Evolutionary conservation across 1,140 invertebrate species (phyloP), one percentile per base, ranked within the genome.

Genomic region (Rhyacophila brunnea): DNA sequence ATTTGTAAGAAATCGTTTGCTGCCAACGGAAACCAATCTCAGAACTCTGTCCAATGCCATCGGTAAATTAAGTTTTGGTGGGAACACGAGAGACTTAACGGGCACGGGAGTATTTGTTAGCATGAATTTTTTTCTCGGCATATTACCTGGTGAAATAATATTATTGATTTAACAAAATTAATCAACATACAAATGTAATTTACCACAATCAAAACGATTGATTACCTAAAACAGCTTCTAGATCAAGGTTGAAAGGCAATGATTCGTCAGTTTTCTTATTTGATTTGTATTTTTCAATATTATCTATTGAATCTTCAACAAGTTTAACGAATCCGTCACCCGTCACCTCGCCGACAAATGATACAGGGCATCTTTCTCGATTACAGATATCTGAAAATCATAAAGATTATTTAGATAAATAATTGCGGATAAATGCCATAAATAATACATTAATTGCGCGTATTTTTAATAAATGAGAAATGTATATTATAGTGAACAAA

Each of bases 1-100:
- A 69, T 93, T 98, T 0, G 95, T 98, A 1, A 99, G 81, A 71
- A 93, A 99, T 67, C 96, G 82, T 75, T 99, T 99, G 70, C 94
- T 97, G 38, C 87, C 91, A 18, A 99, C 95, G 5, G 92, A 86
- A 0, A 95, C 92, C 14, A 98, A 79, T 63, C 92, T 83, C 11
- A 99, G 74, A 1, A 99, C 95, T 67, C 87, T 78, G 35, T 92
- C 79, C 1, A 98, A 74, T 6, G 88, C 90, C 54, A 84, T 82
- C 36, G 78, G 75, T 0, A 70, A 77, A 7, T 89, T 83, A 1
- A 78, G 80, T 11, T 84, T 69, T 3, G 66, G 46, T 0, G 87
- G 85, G 23, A 92, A 68, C 2, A 67, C 63, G 4, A 90, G 64
- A 4, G 80, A 71, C 10, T 69, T 43, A 20, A 75, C 71, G 1